Conservation (phyloP, 1,140 invertebrate species). For the Pentalonia nigronervosa region DNA sequence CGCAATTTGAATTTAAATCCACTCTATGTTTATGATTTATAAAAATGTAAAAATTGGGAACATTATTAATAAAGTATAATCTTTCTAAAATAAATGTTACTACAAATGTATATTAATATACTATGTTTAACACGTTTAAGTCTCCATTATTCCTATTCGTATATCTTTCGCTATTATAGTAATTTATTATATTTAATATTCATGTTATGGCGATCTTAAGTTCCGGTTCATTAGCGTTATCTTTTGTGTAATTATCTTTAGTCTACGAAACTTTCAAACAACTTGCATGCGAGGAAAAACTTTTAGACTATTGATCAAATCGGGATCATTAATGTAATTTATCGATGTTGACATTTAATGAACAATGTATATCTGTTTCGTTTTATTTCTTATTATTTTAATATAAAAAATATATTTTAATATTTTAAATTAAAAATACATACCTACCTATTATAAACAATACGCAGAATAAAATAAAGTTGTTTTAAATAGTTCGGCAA, state of each 20-base stretch:
- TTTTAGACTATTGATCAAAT: background rate
- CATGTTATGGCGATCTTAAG: conserved; percentile 10
- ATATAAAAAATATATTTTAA: background rate
- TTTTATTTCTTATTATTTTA: background rate
- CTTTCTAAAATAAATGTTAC: background rate
- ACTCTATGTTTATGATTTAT: background rate
- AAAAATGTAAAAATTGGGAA: background rate
- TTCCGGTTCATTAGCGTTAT: conserved; percentile 42
- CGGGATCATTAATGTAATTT: background rate
- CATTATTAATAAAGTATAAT: background rate
- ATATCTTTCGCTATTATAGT: background rate
- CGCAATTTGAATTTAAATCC: background rate
- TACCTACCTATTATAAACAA: no score
- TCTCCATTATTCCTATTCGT: background rate
- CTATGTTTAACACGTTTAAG: background rate
- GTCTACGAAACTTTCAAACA: background rate
- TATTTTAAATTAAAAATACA: background rate
- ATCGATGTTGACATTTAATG: background rate
- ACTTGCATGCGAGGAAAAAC: background rate
- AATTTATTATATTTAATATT: conserved; percentile 39
- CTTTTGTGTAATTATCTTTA: conserved; percentile 23
- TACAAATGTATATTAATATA: background rate
- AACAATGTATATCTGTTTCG: background rate
- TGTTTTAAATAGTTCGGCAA: background rate
- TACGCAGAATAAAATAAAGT: no score